Evolutionary conservation across 2,113 vertebrate species (phyloP).

Genomic region (Spea bombifrons): DNA sequence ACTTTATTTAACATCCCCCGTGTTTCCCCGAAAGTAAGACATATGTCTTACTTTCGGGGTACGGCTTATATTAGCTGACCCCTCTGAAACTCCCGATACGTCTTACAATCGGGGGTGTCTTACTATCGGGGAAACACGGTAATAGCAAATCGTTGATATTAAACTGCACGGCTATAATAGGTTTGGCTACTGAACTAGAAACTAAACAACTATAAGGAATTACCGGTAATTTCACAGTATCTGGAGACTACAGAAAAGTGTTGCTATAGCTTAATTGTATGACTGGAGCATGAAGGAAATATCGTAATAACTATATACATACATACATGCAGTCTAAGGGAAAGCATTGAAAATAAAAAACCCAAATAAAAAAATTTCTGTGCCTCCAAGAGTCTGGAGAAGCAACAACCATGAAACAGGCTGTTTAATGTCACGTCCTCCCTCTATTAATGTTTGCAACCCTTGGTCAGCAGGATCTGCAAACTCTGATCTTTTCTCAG

Average conservation of each 20-base stretch:
- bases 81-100: too few species aligned
- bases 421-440: slow-evolving; percentile 18
- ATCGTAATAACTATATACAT: background rate
- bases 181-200: slow-evolving; percentile 15
- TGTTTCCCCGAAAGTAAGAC: too few species aligned
- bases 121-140: too few species aligned
- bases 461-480: background rate
- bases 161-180: slow-evolving; percentile 10
- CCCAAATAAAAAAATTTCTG: background rate
- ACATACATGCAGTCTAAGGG: too few species aligned
- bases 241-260: background rate
- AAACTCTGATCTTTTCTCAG: background rate
- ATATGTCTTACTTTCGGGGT: too few species aligned
- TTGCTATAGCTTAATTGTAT: background rate
- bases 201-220: slow-evolving; percentile 1
- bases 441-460: slow-evolving; percentile 2
- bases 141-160: slow-evolving; percentile 6
- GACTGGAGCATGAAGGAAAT: background rate
- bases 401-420: background rate
- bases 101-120: too few species aligned
- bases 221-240: slow-evolving; percentile 9
- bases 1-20: too few species aligned
- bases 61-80: too few species aligned
- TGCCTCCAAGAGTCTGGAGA: background rate
- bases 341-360: background rate